Evolutionary conservation across 2,113 vertebrate species (phyloP).

Genomic region (Accipiter cooperii): DNA sequence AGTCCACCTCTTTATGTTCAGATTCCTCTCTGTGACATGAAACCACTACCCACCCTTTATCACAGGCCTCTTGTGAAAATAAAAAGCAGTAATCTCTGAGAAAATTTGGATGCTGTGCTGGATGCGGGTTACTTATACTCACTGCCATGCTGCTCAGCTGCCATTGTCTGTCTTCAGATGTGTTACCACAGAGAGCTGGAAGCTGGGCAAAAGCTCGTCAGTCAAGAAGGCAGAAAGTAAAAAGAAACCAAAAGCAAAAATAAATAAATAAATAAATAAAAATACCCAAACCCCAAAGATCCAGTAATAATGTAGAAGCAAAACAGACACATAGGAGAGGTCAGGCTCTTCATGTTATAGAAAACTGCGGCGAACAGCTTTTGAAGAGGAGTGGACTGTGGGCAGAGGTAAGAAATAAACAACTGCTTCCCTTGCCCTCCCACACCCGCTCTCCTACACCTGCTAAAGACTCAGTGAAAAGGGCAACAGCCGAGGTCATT

Average conservation of each 20-base stretch:
- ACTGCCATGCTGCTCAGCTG: not conserved
- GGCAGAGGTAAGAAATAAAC: not conserved
- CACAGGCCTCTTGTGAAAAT: not conserved
- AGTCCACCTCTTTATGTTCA: not conserved
- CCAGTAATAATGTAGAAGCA: not conserved
- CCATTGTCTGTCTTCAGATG: not conserved
- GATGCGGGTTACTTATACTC: not conserved
- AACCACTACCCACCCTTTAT: not conserved
- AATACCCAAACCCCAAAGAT: not conserved
- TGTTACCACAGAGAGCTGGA: not conserved
- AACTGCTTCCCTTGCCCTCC: not conserved
- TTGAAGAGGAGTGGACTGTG: rapidly evolving
- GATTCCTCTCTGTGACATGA: not conserved
- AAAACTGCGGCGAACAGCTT: rapidly evolving
- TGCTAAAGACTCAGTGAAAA: not conserved
- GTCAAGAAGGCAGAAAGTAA: not conserved
- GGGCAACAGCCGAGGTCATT: not conserved
- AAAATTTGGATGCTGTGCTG: not conserved
- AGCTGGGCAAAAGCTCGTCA: not conserved
- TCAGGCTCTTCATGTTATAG: rapidly evolving
- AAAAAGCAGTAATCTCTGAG: not conserved
- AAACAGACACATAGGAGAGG: not conserved
- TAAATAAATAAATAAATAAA: no score
- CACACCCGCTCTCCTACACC: no score
- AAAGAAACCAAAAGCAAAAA: not conserved